A percentile compares a stretch with the other conserved stretches of the same genome.
These are phyloP conservation scores for Geopemphigus sp. DNA, from an alignment of 1,140 invertebrate genomes.

Conservation along the genomic window DNA sequence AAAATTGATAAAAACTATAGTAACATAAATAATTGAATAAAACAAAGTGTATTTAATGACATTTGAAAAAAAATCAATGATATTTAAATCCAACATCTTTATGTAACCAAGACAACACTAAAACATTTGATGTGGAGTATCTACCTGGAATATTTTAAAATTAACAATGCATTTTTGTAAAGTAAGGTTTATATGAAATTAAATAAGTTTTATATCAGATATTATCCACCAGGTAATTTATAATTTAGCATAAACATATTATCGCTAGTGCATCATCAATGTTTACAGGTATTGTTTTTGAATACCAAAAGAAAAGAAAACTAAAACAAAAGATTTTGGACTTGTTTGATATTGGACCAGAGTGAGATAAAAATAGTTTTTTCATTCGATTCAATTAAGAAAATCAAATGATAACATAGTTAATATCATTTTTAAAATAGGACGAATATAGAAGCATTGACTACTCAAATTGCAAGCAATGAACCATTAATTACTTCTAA, in stretches of 20 bases:
- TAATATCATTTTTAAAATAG: conserved; percentile 54
- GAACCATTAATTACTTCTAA: conserved; percentile 61
- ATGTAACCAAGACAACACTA: conserved; percentile 8
- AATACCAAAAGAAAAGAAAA: conserved; percentile 12
- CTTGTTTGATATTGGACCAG: conserved; percentile 10
- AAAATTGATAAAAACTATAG: too few species aligned
- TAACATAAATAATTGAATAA: too few species aligned
- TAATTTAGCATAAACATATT: background rate
- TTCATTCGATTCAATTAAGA: background rate
- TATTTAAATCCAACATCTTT: conserved; percentile 9
- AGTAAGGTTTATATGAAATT: conserved; percentile 60
- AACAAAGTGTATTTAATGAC: background rate
- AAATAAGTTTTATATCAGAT: conserved; percentile 66
- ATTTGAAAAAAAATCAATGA: background rate
- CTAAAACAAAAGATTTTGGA: conserved; percentile 28
- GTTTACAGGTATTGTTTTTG: conserved; percentile 28
- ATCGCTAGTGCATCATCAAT: background rate
- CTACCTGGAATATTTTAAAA: background rate
- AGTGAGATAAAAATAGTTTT: conserved; percentile 11
- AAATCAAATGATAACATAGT: background rate
- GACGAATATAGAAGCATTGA: conserved; percentile 61
- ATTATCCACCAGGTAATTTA: conserved; percentile 63
- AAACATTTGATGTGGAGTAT: background rate
- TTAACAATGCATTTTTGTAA: background rate
- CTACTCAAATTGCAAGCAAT: conserved; percentile 57